These are phyloP conservation scores for Peromyscus attwateri DNA, from an alignment of 2,797 vertebrate genomes.

Conservation along the genomic window DNA sequence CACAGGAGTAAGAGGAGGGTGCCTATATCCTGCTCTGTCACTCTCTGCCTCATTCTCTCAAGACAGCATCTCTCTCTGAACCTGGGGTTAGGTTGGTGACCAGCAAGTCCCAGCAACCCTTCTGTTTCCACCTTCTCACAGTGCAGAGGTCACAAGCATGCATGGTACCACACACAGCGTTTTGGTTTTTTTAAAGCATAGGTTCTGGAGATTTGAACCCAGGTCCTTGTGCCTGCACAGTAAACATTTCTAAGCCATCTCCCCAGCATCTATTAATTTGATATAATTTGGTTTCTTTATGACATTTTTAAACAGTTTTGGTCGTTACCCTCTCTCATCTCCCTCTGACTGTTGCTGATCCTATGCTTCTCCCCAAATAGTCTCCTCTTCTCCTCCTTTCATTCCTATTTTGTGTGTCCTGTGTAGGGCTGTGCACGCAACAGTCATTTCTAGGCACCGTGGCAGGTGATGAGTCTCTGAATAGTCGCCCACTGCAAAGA, in stretches of 20 bases:
- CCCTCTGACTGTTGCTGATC: not conserved
- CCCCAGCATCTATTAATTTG: not conserved
- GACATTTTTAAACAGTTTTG: not conserved
- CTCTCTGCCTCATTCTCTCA: not conserved
- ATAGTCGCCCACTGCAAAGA: not conserved
- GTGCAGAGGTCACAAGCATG: too few species aligned
- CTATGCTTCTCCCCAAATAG: not conserved
- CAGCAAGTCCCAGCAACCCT: not conserved
- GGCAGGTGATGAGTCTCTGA: not conserved
- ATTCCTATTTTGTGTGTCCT: not conserved
- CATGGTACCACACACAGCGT: not conserved
- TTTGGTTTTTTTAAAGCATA: not conserved
- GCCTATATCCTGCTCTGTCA: not conserved
- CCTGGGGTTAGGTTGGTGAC: not conserved
- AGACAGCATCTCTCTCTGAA: not conserved
- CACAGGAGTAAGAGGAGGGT: not conserved
- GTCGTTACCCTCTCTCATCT: not conserved
- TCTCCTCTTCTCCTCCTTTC: not conserved
- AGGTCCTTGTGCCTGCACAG: not conserved
- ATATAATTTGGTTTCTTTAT: not conserved
- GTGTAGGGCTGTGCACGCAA: not conserved
- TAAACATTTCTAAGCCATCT: not conserved
- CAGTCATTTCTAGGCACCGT: not conserved
- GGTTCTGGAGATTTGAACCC: not conserved
- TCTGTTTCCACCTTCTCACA: not conserved